Evolutionary conservation across 2,113 vertebrate genomes (phyloP).

Genomic region (Trochalopteron elliotii): DNA sequence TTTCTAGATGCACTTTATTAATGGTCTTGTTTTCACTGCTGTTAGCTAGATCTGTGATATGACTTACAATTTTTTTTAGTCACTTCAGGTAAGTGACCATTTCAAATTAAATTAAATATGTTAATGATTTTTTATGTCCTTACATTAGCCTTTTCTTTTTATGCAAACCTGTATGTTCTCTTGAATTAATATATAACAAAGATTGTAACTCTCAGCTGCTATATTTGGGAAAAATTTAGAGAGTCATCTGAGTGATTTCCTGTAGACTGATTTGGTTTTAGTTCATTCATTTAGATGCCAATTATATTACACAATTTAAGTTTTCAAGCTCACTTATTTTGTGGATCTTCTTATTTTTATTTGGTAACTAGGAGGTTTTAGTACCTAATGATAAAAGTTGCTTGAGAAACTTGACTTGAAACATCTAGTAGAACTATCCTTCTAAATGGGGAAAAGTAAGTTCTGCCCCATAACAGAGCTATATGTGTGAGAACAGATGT

Average conservation of each 20-base stretch:
- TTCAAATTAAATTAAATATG: background rate
- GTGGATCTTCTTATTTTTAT: background rate
- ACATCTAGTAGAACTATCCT: background rate
- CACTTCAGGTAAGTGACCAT: background rate
- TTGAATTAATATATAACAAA: constrained; percentile 52
- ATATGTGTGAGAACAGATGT: background rate
- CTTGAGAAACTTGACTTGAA: background rate
- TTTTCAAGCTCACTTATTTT: background rate
- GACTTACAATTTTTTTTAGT: background rate
- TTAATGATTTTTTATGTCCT: background rate
- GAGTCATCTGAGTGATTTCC: constrained; percentile 63
- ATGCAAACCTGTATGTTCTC: background rate
- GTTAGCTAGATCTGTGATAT: background rate
- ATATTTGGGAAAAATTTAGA: constrained; percentile 73
- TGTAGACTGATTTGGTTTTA: background rate
- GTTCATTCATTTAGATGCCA: background rate
- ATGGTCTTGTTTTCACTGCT: background rate
- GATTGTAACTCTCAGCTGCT: constrained; percentile 64
- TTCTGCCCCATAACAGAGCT: background rate
- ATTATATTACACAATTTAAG: background rate
- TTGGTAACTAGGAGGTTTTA: background rate
- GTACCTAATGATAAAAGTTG: background rate
- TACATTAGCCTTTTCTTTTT: constrained; percentile 6
- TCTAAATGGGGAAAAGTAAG: background rate
- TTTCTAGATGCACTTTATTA: background rate